Conservation (phyloP, 2,113 vertebrate species). For the Anarrhichthys ocellatus region DNA sequence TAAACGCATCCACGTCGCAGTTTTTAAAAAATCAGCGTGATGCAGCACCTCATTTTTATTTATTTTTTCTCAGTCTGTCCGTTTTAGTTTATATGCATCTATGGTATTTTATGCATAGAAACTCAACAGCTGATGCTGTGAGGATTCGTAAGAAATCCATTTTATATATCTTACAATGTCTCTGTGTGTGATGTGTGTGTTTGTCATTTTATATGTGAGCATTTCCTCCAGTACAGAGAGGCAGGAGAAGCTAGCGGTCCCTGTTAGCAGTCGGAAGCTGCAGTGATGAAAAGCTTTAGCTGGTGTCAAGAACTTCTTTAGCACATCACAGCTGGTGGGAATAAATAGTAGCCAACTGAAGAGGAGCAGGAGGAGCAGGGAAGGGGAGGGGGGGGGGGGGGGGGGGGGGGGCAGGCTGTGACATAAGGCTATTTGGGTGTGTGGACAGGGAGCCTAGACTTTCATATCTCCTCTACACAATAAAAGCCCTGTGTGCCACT, state of each 20-base stretch:
- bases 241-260: slow-evolving; percentile 74
- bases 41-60: not conserved
- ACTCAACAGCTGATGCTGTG: not conserved
- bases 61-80: not conserved
- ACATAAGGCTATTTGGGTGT: slow-evolving; percentile 85
- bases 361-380: slow-evolving; percentile 34
- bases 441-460: slow-evolving; percentile 60
- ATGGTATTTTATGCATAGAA: not conserved
- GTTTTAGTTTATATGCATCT: not conserved
- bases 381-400: not conserved
- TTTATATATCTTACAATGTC: not conserved
- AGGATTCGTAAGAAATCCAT: not conserved
- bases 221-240: slow-evolving; percentile 38
- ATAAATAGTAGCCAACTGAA: slow-evolving; percentile 90
- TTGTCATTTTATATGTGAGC: not conserved
- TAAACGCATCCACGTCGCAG: not conserved
- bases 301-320: slow-evolving; percentile 93
- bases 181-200: not conserved
- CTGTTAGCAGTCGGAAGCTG: slow-evolving; percentile 90
- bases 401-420: slow-evolving; percentile 77
- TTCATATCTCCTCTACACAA: slow-evolving; percentile 82
- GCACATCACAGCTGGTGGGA: slow-evolving; percentile 92
- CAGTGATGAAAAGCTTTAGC: slow-evolving; percentile 92
- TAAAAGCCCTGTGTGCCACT: slow-evolving; percentile 54
- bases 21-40: not conserved